Conservation (phyloP, 2,113 vertebrate species). For the Rhodinocichla rosea region DNA sequence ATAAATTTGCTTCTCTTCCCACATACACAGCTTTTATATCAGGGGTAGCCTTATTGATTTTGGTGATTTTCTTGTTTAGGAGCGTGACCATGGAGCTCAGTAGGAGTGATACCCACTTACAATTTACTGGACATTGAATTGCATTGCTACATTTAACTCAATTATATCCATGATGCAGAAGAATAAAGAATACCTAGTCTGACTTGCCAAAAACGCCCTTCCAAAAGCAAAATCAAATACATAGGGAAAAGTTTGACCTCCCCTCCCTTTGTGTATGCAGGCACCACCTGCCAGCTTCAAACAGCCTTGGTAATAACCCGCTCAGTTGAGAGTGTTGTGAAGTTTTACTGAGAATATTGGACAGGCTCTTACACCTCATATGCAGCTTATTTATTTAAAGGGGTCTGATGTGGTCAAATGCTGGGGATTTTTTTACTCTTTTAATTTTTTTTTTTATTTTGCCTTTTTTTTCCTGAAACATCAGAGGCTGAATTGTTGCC, state of each 20-base stretch:
- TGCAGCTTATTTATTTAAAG: not conserved
- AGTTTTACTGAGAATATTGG: not conserved
- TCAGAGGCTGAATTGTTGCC: not conserved
- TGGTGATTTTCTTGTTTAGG: not conserved
- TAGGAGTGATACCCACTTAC: not conserved
- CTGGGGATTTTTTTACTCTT: not conserved
- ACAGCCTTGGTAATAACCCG: not conserved
- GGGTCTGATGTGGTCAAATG: not conserved
- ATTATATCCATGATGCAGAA: not conserved
- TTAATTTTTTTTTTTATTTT: not conserved
- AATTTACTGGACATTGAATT: not conserved
- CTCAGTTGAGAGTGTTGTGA: not conserved
- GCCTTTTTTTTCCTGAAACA: not conserved
- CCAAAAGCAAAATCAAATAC: not conserved
- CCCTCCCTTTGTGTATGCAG: rapidly evolving
- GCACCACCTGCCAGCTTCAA: not conserved
- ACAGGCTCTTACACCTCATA: not conserved
- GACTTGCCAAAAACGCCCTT: not conserved
- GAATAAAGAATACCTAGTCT: not conserved
- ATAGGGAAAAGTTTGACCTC: not conserved
- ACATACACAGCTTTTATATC: not conserved
- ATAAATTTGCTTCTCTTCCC: not conserved
- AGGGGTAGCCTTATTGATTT: constrained; percentile 1
- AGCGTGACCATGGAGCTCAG: not conserved
- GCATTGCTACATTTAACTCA: not conserved